phyloP scores from a whole-genome alignment of 2,113 vertebrate species.

The Orycteropus afer region DNA sequence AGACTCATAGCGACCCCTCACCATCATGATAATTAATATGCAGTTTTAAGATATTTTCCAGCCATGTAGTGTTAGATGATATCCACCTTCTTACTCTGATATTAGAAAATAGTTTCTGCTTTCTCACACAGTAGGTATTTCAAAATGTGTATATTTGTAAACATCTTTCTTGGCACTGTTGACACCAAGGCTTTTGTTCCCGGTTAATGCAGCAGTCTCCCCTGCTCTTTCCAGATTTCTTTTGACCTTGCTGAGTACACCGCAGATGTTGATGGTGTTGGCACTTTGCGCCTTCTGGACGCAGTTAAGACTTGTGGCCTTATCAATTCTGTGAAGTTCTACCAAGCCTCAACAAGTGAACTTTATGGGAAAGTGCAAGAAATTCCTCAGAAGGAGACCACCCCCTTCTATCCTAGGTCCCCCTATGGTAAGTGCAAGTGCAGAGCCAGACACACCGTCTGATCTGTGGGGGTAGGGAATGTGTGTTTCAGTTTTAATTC shows the following conservation, averaged over 20 bases:
- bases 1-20: no score
- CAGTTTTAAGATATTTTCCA: background rate
- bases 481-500: slow-evolving; percentile 66
- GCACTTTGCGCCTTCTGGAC: slow-evolving; percentile 95
- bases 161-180: background rate
- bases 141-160: background rate
- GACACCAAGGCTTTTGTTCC: background rate
- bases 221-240: slow-evolving; percentile 90
- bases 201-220: background rate
- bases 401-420: slow-evolving; percentile 98
- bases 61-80: background rate
- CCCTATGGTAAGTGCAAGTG: slow-evolving; percentile 91
- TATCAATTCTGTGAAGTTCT: slow-evolving; percentile 94
- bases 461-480: background rate
- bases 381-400: slow-evolving; percentile 98
- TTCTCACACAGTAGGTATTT: background rate
- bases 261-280: slow-evolving; percentile 96
- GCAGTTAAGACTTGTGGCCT: slow-evolving; percentile 97
- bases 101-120: background rate
- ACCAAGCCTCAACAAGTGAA: slow-evolving; percentile 99
- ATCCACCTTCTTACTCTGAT: background rate
- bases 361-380: slow-evolving; percentile 99
- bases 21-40: no score
- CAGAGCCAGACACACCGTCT: accelerated
- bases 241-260: slow-evolving; percentile 99